Percentiles rank a stretch among this genome's conserved stretches.
phyloP scores from a whole-genome alignment of 2,113 vertebrate species.

The Corynorhinus townsendii region DNA sequence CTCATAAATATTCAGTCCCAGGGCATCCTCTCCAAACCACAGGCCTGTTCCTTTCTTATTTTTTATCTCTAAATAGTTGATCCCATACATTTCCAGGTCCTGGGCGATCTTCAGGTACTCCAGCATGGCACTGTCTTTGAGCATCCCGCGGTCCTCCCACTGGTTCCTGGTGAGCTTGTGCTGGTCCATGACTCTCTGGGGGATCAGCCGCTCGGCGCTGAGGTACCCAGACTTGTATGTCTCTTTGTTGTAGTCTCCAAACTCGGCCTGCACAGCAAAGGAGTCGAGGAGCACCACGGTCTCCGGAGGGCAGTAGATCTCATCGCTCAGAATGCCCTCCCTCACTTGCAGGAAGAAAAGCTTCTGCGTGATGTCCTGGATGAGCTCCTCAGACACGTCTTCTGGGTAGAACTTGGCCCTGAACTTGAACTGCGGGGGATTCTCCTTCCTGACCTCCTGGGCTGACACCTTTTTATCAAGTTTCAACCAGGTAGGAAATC shows the following conservation, averaged over 20 bases:
- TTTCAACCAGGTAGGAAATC: too few relatives aligned
- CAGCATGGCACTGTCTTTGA: constrained; percentile 94
- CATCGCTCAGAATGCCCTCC: constrained; percentile 91
- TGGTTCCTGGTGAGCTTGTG: constrained; percentile 95
- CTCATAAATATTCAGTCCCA: constrained; percentile 96
- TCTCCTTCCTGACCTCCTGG: too few relatives aligned
- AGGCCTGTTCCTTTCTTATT: constrained; percentile 98
- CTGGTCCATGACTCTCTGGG: constrained; percentile 95
- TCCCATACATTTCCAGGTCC: constrained; percentile 98
- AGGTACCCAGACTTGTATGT: constrained; percentile 91
- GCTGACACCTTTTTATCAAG: too few relatives aligned
- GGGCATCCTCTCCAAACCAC: constrained; percentile 94
- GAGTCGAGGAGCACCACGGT: constrained; percentile 95
- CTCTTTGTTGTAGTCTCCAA: constrained; percentile 91
- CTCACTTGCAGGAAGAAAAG: constrained; percentile 85
- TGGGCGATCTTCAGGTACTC: constrained; percentile 98
- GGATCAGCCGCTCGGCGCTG: constrained; percentile 89
- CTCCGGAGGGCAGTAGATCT: constrained; percentile 96
- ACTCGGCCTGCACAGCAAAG: constrained; percentile 96
- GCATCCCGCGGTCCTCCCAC: constrained; percentile 95
- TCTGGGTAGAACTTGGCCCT: too few relatives aligned
- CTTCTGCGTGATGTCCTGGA: too few relatives aligned
- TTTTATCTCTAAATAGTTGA: constrained; percentile 99
- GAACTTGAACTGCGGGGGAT: too few relatives aligned
- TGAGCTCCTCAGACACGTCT: too few relatives aligned